Evolutionary conservation across 2,113 vertebrate species (phyloP).

Genomic region (Phocoena phocoena): DNA sequence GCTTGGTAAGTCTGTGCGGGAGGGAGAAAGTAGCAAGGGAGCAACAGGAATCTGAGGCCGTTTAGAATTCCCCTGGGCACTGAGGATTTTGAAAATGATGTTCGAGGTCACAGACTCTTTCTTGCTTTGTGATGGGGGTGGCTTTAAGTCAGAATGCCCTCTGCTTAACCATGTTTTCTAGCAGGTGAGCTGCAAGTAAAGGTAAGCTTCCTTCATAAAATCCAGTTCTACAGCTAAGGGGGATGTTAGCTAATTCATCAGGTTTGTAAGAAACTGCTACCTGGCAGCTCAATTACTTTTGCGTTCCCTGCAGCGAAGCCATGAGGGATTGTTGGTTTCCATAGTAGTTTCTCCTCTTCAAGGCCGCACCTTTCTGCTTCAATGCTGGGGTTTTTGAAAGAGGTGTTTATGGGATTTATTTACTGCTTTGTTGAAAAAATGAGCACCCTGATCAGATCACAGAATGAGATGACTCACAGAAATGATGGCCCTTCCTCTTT

Average conservation of each 20-base stretch:
- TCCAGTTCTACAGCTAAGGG: background rate
- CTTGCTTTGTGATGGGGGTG: background rate
- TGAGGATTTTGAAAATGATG: background rate
- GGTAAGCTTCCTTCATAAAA: background rate
- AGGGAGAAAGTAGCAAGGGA: background rate
- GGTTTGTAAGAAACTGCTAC: constrained; percentile 33
- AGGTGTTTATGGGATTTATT: background rate
- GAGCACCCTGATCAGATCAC: background rate
- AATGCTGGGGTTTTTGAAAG: background rate
- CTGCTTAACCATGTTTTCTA: background rate
- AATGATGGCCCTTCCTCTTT: background rate
- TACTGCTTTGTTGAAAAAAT: background rate
- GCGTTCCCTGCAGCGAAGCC: background rate
- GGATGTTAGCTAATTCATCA: background rate
- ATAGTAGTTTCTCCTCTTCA: background rate
- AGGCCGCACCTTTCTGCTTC: background rate
- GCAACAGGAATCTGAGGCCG: background rate
- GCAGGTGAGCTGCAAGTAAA: background rate
- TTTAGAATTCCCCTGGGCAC: background rate
- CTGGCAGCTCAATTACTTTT: background rate
- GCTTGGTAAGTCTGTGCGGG: background rate
- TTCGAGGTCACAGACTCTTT: background rate
- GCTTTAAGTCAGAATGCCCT: background rate
- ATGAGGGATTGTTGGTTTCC: background rate
- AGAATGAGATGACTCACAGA: background rate